Percentiles rank a stretch among this genome's conserved stretches.
Conservation (phyloP, 1,140 invertebrate genomes). For the Chlorops oryzae region DNA sequence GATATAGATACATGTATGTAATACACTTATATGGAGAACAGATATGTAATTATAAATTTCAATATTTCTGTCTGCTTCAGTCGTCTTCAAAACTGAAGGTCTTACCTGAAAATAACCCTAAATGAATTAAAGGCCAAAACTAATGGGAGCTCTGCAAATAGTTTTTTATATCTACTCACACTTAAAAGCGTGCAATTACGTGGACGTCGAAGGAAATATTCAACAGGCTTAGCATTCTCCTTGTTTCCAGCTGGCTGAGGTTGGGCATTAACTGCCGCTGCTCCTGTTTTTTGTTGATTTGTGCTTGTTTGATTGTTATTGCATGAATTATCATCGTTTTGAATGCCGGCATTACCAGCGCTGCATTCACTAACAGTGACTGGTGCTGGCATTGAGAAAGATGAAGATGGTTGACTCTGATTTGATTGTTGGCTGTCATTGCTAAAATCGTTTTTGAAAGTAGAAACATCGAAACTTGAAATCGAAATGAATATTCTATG, state of each 20-base stretch:
- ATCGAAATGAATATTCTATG: background rate
- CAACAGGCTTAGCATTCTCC: slow-evolving; percentile 43
- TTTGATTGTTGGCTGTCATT: slow-evolving; percentile 43
- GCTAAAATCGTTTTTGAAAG: too few relatives aligned
- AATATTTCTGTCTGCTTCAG: background rate
- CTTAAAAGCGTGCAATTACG: slow-evolving; percentile 41
- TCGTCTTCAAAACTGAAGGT: too few relatives aligned
- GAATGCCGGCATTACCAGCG: slow-evolving; percentile 7
- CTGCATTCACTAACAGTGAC: slow-evolving; percentile 14
- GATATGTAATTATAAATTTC: background rate
- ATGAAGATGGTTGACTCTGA: slow-evolving; percentile 37
- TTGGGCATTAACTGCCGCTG: background rate
- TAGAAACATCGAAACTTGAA: background rate
- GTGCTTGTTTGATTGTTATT: slow-evolving; percentile 22
- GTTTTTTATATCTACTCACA: slow-evolving; percentile 25
- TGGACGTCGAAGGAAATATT: slow-evolving; percentile 38
- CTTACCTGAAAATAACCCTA: too few relatives aligned
- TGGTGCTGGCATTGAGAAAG: slow-evolving; percentile 27
- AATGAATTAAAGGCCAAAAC: too few relatives aligned
- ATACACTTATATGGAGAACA: too few relatives aligned
- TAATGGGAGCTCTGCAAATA: too few relatives aligned
- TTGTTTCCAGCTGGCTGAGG: slow-evolving; percentile 28
- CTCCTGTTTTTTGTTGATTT: slow-evolving; percentile 17
- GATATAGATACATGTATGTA: background rate
- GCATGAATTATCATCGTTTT: slow-evolving; percentile 16